These are phyloP conservation scores for Proisotoma minuta DNA, from an alignment of 2,888 invertebrate genomes.

Conservation along the genomic window DNA sequence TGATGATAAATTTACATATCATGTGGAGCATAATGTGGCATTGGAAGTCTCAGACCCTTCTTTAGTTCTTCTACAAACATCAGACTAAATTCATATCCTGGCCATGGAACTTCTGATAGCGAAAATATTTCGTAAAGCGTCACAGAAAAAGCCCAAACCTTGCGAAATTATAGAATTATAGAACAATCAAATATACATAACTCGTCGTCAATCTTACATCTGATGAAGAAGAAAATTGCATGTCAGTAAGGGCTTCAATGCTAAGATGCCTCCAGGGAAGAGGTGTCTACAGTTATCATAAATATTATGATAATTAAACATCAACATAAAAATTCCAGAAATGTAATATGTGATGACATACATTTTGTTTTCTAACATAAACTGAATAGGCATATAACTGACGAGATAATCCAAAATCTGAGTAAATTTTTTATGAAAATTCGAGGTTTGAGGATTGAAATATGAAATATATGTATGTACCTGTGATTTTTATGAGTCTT, in stretches of 20 bases:
- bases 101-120: constrained; percentile 21
- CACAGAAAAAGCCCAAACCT: constrained; percentile 21
- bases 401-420: constrained; percentile 26
- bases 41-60: constrained; percentile 17
- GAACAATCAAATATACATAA: not conserved
- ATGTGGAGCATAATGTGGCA: constrained; percentile 15
- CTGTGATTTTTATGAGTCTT: constrained; percentile 26
- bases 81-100: constrained; percentile 14
- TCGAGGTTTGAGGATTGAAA: not conserved
- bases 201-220: constrained; percentile 10
- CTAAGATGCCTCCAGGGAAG: constrained; percentile 30
- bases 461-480: constrained; percentile 1
- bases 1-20: constrained; percentile 12
- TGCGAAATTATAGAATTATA: not conserved
- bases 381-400: constrained; percentile 31
- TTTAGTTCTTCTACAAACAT: constrained; percentile 25
- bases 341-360: constrained; percentile 3
- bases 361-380: constrained; percentile 32
- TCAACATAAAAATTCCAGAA: not conserved
- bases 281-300: constrained; percentile 19
- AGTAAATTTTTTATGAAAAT: not conserved
- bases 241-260: constrained; percentile 24
- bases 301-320: not conserved
- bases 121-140: constrained; percentile 28
- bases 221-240: constrained; percentile 29